Base-by-base conservation (phyloP, 2,113 vertebrate genomes). In the Alethe diademata region DNA sequence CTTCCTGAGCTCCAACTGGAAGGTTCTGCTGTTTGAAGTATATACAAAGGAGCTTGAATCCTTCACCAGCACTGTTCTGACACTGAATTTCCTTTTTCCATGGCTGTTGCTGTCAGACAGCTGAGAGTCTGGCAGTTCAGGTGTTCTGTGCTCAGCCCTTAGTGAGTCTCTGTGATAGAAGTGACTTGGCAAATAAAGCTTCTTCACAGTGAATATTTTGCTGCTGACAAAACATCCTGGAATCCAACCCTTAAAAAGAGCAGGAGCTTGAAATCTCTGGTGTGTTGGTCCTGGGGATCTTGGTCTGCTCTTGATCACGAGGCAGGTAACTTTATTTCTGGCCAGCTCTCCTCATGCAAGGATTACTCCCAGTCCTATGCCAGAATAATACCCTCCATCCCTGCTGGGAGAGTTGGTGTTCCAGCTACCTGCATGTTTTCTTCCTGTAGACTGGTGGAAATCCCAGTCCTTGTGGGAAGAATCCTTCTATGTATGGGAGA, bases 401-500 rank as follows among this genome's bases (percentile, higher is more conserved):
- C 35, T 78, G 28, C 22, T 64, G 67, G 12, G 28, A 56, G 57
- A 28, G 36, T 54, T 11, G 22, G 22, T 61, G 38, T 70, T 80
- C 13, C 81, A 65, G 28, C 50, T 51, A 7, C 36, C 16, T 76
- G 19, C 1, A 3, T 83, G 45, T 17, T 65, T 88, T 76, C 79
- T 73, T 75, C 74, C 53, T 69, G 0, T 11, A 2, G 2, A 20
- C 23, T 64, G 33, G 5, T 35, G 38, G 66, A 65, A 64, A 75
- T 86, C 50, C n/a, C 15, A n/a, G 75, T 26, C 12, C 22, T 8
- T 53, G 1, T 29, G 43, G 62, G 45, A 56, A 50, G 54, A 69
- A 61, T 45, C 36, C n/a, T 54, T 5, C 31, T 1, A 1, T 3
- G 2, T 4, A 13, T 28, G 11, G 35, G 54, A 58, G 22, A 1